Percentiles rank a stretch among this genome's conserved stretches.
Conservation (phyloP, 2,888 invertebrate genomes). For the Volucella inanis region DNA sequence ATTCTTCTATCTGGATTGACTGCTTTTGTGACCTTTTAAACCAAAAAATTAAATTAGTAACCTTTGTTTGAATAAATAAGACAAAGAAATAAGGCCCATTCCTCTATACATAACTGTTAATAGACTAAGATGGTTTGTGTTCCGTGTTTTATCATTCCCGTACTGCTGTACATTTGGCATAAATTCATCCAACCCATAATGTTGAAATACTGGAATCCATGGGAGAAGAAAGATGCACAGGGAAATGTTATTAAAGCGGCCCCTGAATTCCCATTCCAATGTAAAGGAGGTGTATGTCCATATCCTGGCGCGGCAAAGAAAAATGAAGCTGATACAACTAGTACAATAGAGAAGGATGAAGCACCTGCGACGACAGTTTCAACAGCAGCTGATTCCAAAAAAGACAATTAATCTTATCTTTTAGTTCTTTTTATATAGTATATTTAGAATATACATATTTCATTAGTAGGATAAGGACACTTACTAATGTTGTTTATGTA, state of each 20-base stretch:
- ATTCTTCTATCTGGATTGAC: neutral
- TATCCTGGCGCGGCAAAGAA: slow-evolving; percentile 78
- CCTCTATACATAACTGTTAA: neutral
- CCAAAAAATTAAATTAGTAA: too few relatives aligned
- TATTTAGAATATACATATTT: too few relatives aligned
- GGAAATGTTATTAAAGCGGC: slow-evolving; percentile 84
- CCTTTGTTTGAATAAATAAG: too few relatives aligned
- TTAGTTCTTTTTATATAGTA: too few relatives aligned
- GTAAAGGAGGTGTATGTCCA: slow-evolving; percentile 85
- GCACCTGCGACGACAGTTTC: neutral
- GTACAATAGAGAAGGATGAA: neutral
- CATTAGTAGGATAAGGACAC: slow-evolving; percentile 25
- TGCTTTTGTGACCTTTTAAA: neutral
- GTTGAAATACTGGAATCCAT: slow-evolving; percentile 92
- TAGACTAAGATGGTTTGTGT: slow-evolving; percentile 87
- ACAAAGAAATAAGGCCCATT: neutral
- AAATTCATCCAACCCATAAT: slow-evolving; percentile 92
- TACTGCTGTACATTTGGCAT: slow-evolving; percentile 92
- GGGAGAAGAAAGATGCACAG: slow-evolving; percentile 87
- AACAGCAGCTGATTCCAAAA: slow-evolving; percentile 41
- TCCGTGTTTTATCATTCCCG: slow-evolving; percentile 93
- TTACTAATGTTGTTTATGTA: slow-evolving; percentile 27
- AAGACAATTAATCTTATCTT: slow-evolving; percentile 47
- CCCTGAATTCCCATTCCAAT: slow-evolving; percentile 86
- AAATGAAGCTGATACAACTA: slow-evolving; percentile 8